Evolutionary conservation across 2,113 vertebrate genomes (phyloP), one percentile per base, ranked within the genome.

Genomic region (Burhinus bistriatus): DNA sequence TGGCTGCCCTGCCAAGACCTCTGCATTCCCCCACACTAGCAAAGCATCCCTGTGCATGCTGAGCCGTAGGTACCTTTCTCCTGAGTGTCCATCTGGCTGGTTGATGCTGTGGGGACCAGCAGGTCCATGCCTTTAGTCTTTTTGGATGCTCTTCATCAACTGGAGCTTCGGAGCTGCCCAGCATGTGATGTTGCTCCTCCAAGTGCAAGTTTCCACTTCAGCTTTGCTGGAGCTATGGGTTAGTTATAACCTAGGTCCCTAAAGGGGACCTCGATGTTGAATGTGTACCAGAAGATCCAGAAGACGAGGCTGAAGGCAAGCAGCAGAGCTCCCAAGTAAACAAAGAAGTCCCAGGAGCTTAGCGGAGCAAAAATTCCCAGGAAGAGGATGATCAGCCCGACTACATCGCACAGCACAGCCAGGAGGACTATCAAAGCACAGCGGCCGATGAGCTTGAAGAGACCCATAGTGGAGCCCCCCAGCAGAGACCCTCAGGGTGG

Each of bases 211-310:
- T 65, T 34, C 83, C 32, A 3, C 21, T 1, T 17, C 0, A 3
- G 12, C 42, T 59, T 57, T 30, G 62, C 47, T 8, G 7, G 44
- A 19, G 36, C 21, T 0, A 1, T 0, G 0, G 40, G 2, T 77
- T 49, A 71, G 55, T 87, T 22, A 80, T 42, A 97, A 65, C 92
- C 90, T 20, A 98, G 97, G 65, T 99, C 98, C n/a, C 98, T 92
- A 14, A 97, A 96, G 1, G 99, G 89, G 25, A 98, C 89, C 5
- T 97, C 97, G 6, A 99, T 95, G 90, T 98, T 99, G 86, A 98
- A 94, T 40, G 98, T 47, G 96, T 99, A 99, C 99, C 99, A 99
- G 76, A 98, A 97, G 11, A 98, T 87, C 99, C 99, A 99, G 90
- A 98, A 98, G 20, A 99, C 2, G 10, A 99, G 96, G 91, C 99